phyloP scores from a whole-genome alignment of 2,888 invertebrate genomes.

The Pollenia griseotomentosa region DNA sequence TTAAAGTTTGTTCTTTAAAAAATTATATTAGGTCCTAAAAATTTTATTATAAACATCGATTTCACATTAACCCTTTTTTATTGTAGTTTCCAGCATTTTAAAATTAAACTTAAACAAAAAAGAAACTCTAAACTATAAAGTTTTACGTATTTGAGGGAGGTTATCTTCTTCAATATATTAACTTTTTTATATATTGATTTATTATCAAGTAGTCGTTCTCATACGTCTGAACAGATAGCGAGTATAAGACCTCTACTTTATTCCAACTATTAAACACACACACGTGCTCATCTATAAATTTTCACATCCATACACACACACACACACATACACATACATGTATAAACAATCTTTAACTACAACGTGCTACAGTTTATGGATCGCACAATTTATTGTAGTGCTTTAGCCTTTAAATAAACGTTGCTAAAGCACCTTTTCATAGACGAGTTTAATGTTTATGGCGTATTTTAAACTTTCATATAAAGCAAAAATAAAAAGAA shows the following conservation, averaged over 20 bases:
- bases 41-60: neutral
- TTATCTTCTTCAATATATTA: conserved; percentile 41
- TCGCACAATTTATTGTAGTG: conserved; percentile 52
- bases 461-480: conserved; percentile 3
- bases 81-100: neutral
- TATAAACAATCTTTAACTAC: neutral
- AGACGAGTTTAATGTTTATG: conserved; percentile 44
- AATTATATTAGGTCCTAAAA: neutral
- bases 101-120: neutral
- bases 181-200: conserved; percentile 49
- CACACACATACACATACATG: neutral
- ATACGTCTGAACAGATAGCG: neutral
- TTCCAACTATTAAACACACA: conserved; percentile 1
- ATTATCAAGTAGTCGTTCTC: conserved; percentile 16
- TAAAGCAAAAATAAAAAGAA: neutral
- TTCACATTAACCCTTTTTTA: neutral
- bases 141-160: neutral
- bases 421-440: conserved; percentile 40
- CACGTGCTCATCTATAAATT: neutral
- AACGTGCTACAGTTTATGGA: conserved; percentile 35
- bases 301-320: neutral
- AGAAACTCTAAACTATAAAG: neutral
- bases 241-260: conserved; percentile 6
- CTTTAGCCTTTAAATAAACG: conserved; percentile 63
- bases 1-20: too few species aligned